Evolutionary conservation across 1,140 invertebrate genomes (phyloP).

Genomic region (Tachypleus tridentatus): DNA sequence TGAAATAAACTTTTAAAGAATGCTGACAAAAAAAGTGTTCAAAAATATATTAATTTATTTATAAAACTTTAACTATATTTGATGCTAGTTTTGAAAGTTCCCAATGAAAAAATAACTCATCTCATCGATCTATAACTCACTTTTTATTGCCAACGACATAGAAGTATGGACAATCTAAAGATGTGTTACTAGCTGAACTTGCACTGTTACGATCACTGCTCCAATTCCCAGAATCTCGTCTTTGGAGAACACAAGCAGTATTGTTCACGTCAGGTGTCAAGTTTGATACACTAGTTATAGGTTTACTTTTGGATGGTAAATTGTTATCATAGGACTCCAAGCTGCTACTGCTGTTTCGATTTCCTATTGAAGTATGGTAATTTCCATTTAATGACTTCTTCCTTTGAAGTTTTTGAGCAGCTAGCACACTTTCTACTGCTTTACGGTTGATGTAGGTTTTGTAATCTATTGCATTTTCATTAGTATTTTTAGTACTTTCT

Average conservation of each 20-base stretch:
- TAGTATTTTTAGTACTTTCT: no score
- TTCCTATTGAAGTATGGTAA: constrained; percentile 20
- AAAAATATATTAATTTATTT: no score
- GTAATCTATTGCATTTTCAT: not conserved
- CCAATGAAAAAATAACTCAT: no score
- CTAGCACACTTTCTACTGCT: constrained; percentile 36
- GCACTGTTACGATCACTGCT: constrained; percentile 87
- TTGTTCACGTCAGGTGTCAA: no score
- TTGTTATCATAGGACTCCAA: constrained; percentile 44
- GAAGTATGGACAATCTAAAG: constrained; percentile 58
- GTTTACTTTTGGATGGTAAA: no score
- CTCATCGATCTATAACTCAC: no score
- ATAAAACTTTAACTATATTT: no score
- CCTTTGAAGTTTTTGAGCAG: constrained; percentile 31
- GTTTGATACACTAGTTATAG: no score
- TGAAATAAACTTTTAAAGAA: no score
- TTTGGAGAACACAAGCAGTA: constrained; percentile 28
- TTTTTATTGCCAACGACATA: not conserved
- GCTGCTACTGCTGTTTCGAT: constrained; percentile 33
- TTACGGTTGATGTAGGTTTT: constrained; percentile 54
- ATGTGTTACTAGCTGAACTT: constrained; percentile 81
- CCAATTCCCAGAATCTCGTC: constrained; percentile 89
- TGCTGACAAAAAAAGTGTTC: no score
- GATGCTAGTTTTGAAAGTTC: no score
- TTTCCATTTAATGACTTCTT: constrained; percentile 15